Conservation (phyloP, 1,140 invertebrate genomes). For the Asbolus verrucosus region DNA sequence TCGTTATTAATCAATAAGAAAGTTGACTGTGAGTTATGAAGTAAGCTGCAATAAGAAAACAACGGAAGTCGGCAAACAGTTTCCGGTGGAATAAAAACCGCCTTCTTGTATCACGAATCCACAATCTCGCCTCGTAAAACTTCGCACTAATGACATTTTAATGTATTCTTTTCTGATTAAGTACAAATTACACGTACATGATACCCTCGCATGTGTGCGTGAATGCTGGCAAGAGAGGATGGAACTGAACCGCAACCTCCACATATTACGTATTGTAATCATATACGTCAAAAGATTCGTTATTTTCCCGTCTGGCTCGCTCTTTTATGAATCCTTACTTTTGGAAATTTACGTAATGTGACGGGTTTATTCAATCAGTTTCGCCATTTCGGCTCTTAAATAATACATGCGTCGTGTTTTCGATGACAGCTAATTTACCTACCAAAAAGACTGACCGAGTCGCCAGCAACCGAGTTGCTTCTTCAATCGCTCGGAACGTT, state of each 20-base stretch:
- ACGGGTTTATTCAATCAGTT: not conserved
- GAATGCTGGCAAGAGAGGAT: not conserved
- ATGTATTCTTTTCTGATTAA: constrained; percentile 45
- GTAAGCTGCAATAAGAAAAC: constrained; percentile 46
- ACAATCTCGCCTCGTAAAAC: constrained; percentile 42
- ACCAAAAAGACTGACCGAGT: not conserved
- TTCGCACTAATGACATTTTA: constrained; percentile 44
- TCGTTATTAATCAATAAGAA: constrained; percentile 46
- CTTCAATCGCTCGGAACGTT: not conserved
- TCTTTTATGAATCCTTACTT: not conserved
- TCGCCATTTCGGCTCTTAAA: not conserved
- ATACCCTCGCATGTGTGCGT: too few species aligned
- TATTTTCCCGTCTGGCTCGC: too few species aligned
- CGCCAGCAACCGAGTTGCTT: not conserved
- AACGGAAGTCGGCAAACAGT: constrained; percentile 44
- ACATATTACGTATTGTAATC: too few species aligned
- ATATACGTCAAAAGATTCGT: too few species aligned
- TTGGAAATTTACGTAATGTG: not conserved
- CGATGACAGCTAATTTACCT: not conserved
- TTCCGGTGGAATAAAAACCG: constrained; percentile 44
- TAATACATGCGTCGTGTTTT: not conserved
- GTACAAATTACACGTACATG: constrained; percentile 43
- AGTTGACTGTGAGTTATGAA: constrained; percentile 45
- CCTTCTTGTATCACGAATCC: constrained; percentile 38
- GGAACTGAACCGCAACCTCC: not conserved